Conservation (phyloP, 2,113 vertebrate genomes). For the Bubalus kerabau region DNA sequence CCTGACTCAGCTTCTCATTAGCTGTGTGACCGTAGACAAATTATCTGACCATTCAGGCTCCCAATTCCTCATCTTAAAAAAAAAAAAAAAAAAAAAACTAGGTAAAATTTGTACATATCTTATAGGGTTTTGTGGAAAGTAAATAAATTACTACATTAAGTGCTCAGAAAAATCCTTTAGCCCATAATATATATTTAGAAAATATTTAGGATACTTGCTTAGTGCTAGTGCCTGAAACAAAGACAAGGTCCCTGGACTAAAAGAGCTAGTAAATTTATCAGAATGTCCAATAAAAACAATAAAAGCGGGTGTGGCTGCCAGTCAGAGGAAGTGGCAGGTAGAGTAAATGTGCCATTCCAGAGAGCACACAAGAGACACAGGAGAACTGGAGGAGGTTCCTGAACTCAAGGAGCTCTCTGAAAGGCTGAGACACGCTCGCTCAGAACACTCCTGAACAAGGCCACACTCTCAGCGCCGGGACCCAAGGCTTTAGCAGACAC, state of each 20-base stretch:
- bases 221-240: background rate
- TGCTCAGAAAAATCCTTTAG: background rate
- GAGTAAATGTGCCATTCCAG: background rate
- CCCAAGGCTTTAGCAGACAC: background rate
- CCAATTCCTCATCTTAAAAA: background rate
- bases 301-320: background rate
- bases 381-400: background rate
- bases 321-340: background rate
- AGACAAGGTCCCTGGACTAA: background rate
- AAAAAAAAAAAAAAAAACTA: background rate
- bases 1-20: background rate
- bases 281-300: slow-evolving; percentile 20
- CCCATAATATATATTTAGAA: background rate
- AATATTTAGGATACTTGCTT: background rate
- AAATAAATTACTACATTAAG: background rate
- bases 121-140: background rate
- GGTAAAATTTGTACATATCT: background rate
- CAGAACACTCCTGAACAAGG: background rate
- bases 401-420: background rate
- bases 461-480: background rate
- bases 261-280: background rate
- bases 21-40: background rate
- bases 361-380: background rate
- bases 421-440: background rate
- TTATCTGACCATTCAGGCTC: background rate